Conservation (phyloP, 2,113 vertebrate genomes). For the Orthochromis indermauri region DNA sequence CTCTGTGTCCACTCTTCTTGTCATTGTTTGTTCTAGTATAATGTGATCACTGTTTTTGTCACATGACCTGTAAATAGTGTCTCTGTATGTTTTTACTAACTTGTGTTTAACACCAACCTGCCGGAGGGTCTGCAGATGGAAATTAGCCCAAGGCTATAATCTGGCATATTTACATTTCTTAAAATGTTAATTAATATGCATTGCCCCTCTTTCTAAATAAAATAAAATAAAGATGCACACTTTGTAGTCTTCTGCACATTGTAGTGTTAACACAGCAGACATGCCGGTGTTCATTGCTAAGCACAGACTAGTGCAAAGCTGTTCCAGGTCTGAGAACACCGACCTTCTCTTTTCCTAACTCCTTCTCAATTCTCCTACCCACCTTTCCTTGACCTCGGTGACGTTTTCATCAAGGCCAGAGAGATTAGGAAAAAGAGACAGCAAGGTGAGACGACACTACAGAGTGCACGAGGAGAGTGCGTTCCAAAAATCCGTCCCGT, state of each 20-base stretch:
- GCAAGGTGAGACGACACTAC: background rate
- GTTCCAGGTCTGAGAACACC: background rate
- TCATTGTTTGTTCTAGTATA: no score
- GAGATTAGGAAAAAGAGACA: background rate
- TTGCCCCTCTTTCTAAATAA: no score
- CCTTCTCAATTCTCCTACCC: background rate
- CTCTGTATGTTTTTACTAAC: no score
- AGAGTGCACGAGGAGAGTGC: background rate
- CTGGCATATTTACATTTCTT: no score
- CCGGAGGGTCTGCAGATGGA: no score
- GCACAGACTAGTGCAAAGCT: background rate
- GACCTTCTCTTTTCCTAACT: background rate
- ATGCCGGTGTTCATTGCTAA: accelerated
- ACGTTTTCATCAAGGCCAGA: background rate
- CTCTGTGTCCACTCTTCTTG: no score
- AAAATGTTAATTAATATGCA: no score
- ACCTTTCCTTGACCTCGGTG: background rate
- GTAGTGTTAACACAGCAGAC: background rate
- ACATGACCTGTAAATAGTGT: no score
- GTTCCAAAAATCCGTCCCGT: background rate
- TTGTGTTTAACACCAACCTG: no score
- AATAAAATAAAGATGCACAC: background rate
- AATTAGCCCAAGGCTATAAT: no score
- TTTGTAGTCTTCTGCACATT: background rate
- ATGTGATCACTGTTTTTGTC: no score